Evolutionary conservation across 2,888 invertebrate species (phyloP), one percentile per base, ranked within the genome.

Genomic region (Lysandra coridon): DNA sequence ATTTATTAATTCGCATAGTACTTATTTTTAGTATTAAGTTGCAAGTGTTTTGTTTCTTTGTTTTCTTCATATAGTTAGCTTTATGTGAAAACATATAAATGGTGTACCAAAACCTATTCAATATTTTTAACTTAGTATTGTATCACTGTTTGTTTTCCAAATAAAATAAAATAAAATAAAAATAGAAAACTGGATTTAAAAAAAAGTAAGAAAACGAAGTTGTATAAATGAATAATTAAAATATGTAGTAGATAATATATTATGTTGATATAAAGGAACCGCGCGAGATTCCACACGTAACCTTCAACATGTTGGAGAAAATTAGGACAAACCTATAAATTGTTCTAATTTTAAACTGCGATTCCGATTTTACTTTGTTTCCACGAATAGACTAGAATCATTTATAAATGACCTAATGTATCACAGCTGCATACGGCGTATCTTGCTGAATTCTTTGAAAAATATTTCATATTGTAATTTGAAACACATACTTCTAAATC

Each of bases 311-410:
- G 69, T n/a, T n/a, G 23, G 17, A 69, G 69, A 69, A 64, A 37
- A 69, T 69, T 69, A 69, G 69, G 69, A 69, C 69, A 69, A 69
- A 69, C 33, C 69, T 69, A 69, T 69, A 69, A 69, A 69, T 69
- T 69, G 17, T 69, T 69, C 69, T 69, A 69, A 69, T 69, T 69
- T 69, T 69, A 37, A 33, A 37, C 69, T 17, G 69, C 69, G 69
- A 69, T 37, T 37, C 33, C 14, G 37, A 69, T 69, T 69, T 37
- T 69, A 69, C 69, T 69, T 69, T 69, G 69, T 69, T 69, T 37
- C 69, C 69, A 69, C 33, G 33, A 69, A 69, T 69, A 69, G 33
- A 57, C 33, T 69, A 33, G 12, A 23, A 5, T 69, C 3, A 37
- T 37, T 69, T 37, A 14, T 33, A 69, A 33, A 69, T 17, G 4